Conservation (phyloP, 1,140 invertebrate genomes). For the Bombus turneri region DNA sequence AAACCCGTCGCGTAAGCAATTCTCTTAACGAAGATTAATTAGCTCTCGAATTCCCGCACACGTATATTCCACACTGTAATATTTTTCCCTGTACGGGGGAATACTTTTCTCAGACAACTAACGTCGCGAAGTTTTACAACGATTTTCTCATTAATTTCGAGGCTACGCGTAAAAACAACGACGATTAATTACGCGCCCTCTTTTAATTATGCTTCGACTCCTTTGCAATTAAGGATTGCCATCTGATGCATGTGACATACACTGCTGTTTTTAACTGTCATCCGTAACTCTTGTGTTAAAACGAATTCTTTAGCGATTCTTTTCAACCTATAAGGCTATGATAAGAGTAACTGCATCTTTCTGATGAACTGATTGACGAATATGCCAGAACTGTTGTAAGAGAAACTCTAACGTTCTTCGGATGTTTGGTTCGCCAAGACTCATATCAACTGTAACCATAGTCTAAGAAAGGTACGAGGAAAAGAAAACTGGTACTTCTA, state of each 20-base stretch:
- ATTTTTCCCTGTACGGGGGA: neutral
- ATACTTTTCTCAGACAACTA: slow-evolving; percentile 21
- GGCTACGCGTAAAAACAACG: neutral
- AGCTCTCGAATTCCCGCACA: slow-evolving; percentile 50
- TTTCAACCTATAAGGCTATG: no score
- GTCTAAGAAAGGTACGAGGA: neutral
- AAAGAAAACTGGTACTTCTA: neutral
- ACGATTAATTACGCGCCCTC: slow-evolving; percentile 9
- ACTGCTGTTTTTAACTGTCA: neutral
- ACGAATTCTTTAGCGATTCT: neutral
- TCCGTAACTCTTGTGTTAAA: neutral
- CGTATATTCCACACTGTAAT: neutral
- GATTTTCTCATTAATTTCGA: slow-evolving; percentile 23
- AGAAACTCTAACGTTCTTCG: neutral
- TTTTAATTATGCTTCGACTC: neutral
- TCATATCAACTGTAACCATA: no score
- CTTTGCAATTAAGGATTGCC: neutral
- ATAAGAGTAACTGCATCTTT: no score
- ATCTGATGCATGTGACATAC: neutral
- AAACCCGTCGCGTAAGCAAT: slow-evolving; percentile 48
- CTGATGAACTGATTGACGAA: no score
- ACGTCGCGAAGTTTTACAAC: slow-evolving; percentile 11
- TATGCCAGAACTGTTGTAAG: no score
- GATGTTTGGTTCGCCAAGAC: neutral
- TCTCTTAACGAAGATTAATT: slow-evolving; percentile 66